These are phyloP conservation scores for Vulpes ferrilata DNA, from an alignment of 2,113 vertebrate genomes.

Conservation along the genomic window DNA sequence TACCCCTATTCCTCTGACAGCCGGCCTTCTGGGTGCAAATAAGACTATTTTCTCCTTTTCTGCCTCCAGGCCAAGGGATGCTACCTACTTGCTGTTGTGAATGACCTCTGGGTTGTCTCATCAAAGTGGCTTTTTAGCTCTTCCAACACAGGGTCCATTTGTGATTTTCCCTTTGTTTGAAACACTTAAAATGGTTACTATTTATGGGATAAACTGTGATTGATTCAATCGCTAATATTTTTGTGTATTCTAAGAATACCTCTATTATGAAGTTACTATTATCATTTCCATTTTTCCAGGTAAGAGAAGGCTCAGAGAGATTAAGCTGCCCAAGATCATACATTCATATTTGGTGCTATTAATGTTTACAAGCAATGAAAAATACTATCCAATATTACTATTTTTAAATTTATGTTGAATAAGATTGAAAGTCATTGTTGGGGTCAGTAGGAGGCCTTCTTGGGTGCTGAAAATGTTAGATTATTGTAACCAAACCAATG, in stretches of 20 bases:
- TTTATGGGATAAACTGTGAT: not conserved
- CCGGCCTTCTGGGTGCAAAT: not conserved
- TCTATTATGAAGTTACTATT: not conserved
- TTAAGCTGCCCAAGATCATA: not conserved
- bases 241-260: not conserved
- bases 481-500: not conserved
- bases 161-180: not conserved
- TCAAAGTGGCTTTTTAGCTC: not conserved
- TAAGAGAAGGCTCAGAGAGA: not conserved
- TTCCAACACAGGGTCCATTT: not conserved
- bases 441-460: not conserved
- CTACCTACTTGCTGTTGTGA: not conserved
- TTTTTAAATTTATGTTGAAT: not conserved
- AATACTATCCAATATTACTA: not conserved
- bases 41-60: not conserved
- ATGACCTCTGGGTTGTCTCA: not conserved
- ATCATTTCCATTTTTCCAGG: not conserved
- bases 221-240: not conserved
- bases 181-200: not conserved
- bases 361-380: not conserved
- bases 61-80: too few species aligned
- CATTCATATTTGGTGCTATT: not conserved
- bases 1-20: too few species aligned
- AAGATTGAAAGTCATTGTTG: not conserved
- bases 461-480: not conserved